Evolutionary conservation across 2,113 vertebrate species (phyloP).

Genomic region (Polypterus senegalus): DNA sequence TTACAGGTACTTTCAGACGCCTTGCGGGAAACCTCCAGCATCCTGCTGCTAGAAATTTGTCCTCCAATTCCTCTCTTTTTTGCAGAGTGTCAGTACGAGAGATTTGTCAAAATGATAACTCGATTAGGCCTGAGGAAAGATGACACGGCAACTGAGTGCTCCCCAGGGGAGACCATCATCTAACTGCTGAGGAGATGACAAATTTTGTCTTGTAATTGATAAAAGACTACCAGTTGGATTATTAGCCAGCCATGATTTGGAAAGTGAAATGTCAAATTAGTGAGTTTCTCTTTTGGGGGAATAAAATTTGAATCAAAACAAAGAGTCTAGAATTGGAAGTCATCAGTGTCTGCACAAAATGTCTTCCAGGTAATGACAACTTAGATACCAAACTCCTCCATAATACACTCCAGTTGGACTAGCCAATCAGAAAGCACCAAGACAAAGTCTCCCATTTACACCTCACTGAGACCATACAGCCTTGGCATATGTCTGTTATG

Average conservation of each 20-base stretch:
- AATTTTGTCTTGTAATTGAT: conserved; percentile 36
- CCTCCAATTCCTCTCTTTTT: conserved; percentile 56
- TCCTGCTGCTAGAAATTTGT: conserved; percentile 89
- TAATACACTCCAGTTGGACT: no score
- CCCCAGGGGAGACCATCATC: conserved; percentile 43
- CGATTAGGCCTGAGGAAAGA: conserved; percentile 64
- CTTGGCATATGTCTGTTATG: no score
- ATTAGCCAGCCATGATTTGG: conserved; percentile 16
- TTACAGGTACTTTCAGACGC: conserved; percentile 62
- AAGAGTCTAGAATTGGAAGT: no score
- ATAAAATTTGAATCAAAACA: no score
- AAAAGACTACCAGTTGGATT: not conserved
- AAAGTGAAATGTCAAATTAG: no score
- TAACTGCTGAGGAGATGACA: conserved; percentile 35
- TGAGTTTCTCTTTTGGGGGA: no score
- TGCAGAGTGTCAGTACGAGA: conserved; percentile 51
- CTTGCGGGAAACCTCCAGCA: conserved; percentile 38
- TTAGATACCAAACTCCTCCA: no score
- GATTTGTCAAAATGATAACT: conserved; percentile 75
- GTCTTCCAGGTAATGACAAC: no score
- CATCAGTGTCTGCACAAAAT: no score
- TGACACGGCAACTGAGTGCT: conserved; percentile 44
- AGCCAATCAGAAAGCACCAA: no score
- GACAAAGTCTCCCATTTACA: no score
- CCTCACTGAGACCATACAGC: no score